Evolutionary conservation across 2,113 vertebrate species (phyloP), one percentile per base, ranked within the genome.

Genomic region (Sebastes fasciatus): DNA sequence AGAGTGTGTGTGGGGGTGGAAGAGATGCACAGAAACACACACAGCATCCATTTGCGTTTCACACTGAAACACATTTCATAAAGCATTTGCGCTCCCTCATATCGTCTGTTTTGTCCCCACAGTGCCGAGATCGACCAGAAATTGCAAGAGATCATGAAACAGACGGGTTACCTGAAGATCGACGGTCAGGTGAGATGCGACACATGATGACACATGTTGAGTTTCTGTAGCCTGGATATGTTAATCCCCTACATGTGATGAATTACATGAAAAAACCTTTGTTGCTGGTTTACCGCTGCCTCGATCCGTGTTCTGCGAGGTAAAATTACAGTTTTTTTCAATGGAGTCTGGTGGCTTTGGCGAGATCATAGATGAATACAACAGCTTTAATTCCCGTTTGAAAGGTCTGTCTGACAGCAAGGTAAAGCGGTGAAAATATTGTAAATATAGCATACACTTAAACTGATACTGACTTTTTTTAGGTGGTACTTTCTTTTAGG

Each of bases 41-140:
- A 21, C 63, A 73, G 57, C 51, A 60, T 77, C 58, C 40, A 70
- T 74, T 84, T 68, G 58, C 0, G 0, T 74, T 21, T 49, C 55
- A 73, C 12, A 34, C 17, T 64, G 13, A 79, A 21, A 71, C 16
- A 46, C 7, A 21, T 26, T 65, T 51, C 9, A 19, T 63, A 17
- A 52, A 14, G 58, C 17, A 11, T 26, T 60, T 70, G 2, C 10
- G 1, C 23, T 57, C 8, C 11, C 40, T 64, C 40, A 74, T 45
- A 11, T 3, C 77, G 0, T 85, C 0, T 84, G 21, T 86, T 79
- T 46, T 69, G 65, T 90, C 82, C 16, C 34, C 21, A 54, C 87
- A 98, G 97, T 94, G 96, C 97, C 6, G 97, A 99, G 92, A 98
- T 99, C 23, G 97, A 99, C 87, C 97, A 98, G 94, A 99, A 99